Evolutionary conservation across 2,888 invertebrate species (phyloP), one percentile per base, ranked within the genome.

Genomic region (Tipula confusa): DNA sequence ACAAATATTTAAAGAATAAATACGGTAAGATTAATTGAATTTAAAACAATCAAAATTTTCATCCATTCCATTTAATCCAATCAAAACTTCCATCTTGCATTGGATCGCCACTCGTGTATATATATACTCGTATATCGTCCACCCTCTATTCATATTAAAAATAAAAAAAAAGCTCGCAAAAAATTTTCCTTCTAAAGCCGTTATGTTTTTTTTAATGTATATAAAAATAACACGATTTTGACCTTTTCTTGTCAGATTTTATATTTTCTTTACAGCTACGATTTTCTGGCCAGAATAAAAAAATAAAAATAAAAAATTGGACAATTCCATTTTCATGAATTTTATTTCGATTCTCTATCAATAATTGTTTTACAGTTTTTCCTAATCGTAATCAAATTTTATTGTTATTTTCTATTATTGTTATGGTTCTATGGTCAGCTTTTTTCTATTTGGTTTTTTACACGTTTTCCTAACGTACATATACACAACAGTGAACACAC

Each of bases 41-140:
- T 64, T 64, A 64, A 64, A 64, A 64, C 64, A 64, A 64, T 64
- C 64, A 64, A 64, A 64, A 64, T 64, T 64, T 64, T 64, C 64
- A 64, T 64, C 64, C 24, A 64, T 64, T 64, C 64, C 24, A 24
- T 64, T 64, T 64, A 64, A 64, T 64, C 64, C 64, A 64, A 64
- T 64, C 64, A 64, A 64, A 24, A 24, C 24, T 64, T 64, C 64
- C 64, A 64, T 64, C 43, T 43, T 43, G 15, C 15, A 15, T 43
- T 15, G 43, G 3, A 43, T 43, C 15, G n/a, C n/a, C n/a, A n/a
- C n/a, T n/a, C n/a, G n/a, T 15, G 5, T 1, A 43, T 9, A 15
- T 43, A 43, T 15, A 11, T 36, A 36, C 36, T 36, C 36, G 36
- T 43, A n/a, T 24, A 24, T 64, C 64, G 24, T 64, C 9, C 24